Evolutionary conservation across 2,113 vertebrate genomes (phyloP).

Genomic region (Pristiophorus japonicus): DNA sequence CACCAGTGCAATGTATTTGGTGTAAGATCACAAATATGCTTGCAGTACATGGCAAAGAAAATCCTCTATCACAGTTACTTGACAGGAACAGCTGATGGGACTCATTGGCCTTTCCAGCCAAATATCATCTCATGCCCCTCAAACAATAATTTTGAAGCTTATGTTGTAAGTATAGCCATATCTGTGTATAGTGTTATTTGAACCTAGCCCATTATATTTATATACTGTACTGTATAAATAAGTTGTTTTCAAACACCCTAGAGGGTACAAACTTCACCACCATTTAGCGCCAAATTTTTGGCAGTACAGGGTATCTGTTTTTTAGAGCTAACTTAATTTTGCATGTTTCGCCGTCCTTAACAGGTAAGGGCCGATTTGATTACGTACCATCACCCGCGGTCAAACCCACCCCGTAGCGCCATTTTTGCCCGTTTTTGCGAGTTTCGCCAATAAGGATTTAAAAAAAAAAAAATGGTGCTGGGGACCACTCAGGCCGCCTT

Average conservation of each 20-base stretch:
- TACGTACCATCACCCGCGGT: too few relatives aligned
- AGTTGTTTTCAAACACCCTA: background rate
- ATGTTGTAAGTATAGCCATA: background rate
- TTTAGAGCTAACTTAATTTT: too few relatives aligned
- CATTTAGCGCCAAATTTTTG: too few relatives aligned
- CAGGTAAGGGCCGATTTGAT: too few relatives aligned
- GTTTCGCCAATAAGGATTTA: too few relatives aligned
- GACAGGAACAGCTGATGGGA: background rate
- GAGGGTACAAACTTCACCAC: too few relatives aligned
- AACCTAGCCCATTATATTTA: background rate
- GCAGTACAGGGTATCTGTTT: too few relatives aligned
- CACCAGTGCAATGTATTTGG: background rate
- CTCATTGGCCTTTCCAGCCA: background rate
- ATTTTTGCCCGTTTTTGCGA: too few relatives aligned
- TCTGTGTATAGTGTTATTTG: background rate
- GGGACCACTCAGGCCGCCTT: too few relatives aligned
- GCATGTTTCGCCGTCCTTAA: too few relatives aligned
- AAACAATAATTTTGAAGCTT: background rate
- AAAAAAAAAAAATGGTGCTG: too few relatives aligned
- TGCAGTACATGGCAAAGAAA: background rate
- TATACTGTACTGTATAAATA: background rate
- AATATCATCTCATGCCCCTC: background rate
- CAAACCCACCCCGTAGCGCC: too few relatives aligned
- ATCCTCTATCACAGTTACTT: background rate
- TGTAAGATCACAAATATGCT: background rate